Evolutionary conservation across 2,113 vertebrate species (phyloP).

Genomic region (Notothenia rossii): DNA sequence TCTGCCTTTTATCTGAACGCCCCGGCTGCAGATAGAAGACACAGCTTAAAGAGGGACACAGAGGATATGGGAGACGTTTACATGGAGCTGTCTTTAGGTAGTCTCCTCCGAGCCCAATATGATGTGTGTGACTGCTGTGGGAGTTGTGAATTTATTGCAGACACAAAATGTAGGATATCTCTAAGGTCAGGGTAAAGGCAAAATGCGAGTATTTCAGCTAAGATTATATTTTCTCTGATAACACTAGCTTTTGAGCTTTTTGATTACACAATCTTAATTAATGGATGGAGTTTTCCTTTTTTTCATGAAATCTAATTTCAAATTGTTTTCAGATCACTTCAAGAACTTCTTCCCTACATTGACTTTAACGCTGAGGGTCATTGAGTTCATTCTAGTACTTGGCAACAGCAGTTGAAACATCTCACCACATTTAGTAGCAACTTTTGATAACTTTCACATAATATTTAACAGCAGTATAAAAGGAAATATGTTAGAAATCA

Average conservation of each 20-base stretch:
- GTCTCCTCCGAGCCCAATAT: background rate
- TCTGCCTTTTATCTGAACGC: constrained; percentile 47
- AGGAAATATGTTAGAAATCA: no score
- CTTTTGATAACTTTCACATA: background rate
- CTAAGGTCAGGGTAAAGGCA: background rate
- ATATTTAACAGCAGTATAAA: background rate
- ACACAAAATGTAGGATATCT: background rate
- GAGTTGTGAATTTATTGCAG: background rate
- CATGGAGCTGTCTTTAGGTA: constrained; percentile 33
- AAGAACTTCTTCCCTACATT: background rate
- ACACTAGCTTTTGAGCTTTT: background rate
- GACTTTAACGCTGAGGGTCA: background rate
- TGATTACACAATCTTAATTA: background rate
- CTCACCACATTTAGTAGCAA: background rate
- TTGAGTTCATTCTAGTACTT: background rate
- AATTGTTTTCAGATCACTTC: background rate
- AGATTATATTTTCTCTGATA: background rate
- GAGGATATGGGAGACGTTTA: constrained; percentile 35
- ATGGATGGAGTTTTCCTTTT: background rate
- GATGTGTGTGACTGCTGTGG: background rate
- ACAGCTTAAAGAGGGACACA: constrained; percentile 27
- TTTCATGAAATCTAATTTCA: background rate
- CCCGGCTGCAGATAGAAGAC: constrained; percentile 36
- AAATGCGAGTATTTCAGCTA: background rate
- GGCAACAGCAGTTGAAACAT: background rate